phyloP scores from a whole-genome alignment of 2,888 invertebrate genomes.

The Formica aserva region DNA sequence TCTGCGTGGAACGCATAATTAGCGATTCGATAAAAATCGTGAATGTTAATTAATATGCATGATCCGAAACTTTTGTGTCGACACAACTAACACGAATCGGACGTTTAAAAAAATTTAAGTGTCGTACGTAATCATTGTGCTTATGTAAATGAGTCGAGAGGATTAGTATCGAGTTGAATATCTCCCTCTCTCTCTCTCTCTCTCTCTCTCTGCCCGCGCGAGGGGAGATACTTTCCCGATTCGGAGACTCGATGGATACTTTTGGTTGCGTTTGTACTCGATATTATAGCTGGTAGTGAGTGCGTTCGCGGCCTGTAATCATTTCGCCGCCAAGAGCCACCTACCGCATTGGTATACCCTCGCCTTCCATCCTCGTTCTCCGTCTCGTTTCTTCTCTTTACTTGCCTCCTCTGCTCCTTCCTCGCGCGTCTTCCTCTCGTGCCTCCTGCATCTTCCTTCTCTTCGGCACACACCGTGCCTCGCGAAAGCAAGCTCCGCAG shows the following conservation, averaged over 20 bases:
- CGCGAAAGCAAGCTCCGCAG: slow-evolving; percentile 61
- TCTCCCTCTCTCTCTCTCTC: too few species aligned
- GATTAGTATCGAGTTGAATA: not conserved
- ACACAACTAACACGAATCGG: slow-evolving; percentile 14
- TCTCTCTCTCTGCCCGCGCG: not conserved
- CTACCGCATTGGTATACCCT: slow-evolving; percentile 79
- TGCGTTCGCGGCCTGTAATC: slow-evolving; percentile 83
- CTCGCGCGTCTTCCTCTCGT: slow-evolving; percentile 55
- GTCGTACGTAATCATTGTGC: slow-evolving; percentile 13
- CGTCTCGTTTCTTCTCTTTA: slow-evolving; percentile 56
- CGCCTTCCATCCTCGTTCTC: slow-evolving; percentile 61
- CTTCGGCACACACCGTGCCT: slow-evolving; percentile 48
- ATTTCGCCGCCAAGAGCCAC: slow-evolving; percentile 83
- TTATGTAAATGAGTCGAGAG: not conserved
- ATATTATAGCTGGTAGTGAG: slow-evolving; percentile 82
- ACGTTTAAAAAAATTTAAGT: slow-evolving; percentile 30
- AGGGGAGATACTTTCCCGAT: not conserved
- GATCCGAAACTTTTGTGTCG: slow-evolving; percentile 41
- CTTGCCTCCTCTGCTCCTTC: slow-evolving; percentile 18
- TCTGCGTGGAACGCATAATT: slow-evolving; percentile 2
- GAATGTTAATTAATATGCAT: slow-evolving; percentile 48
- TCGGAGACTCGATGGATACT: slow-evolving; percentile 64
- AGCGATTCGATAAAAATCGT: slow-evolving; percentile 23
- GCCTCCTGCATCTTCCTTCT: slow-evolving; percentile 40
- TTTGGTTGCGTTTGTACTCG: slow-evolving; percentile 81